A percentile compares a stretch with the other conserved stretches of the same genome.
These are phyloP conservation scores for Augochlora pura DNA, from an alignment of 1,140 invertebrate genomes.

Conservation along the genomic window DNA sequence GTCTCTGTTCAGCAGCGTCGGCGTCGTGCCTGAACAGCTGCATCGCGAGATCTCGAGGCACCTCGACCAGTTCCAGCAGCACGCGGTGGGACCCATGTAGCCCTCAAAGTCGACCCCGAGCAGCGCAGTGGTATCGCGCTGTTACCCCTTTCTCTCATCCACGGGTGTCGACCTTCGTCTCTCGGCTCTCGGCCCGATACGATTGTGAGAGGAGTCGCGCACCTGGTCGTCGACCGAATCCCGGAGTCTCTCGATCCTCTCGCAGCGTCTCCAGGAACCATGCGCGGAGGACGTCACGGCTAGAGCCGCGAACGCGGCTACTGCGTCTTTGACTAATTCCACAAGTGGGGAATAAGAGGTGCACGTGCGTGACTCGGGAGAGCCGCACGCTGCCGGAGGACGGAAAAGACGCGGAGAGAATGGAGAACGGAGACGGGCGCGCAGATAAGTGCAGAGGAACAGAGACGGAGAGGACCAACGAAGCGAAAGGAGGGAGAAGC, in stretches of 20 bases:
- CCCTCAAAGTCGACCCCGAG: slow-evolving; percentile 27
- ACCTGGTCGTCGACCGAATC: slow-evolving; percentile 9
- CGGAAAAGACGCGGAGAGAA: slow-evolving; percentile 7
- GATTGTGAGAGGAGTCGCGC: slow-evolving; percentile 42
- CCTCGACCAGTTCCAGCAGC: slow-evolving; percentile 85
- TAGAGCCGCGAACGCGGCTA: neutral
- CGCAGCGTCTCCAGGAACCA: neutral
- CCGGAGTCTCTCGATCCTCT: neutral
- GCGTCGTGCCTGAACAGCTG: slow-evolving; percentile 85
- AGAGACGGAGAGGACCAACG: slow-evolving; percentile 7
- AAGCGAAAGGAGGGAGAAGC: slow-evolving; percentile 4
- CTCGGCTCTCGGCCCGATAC: slow-evolving; percentile 34
- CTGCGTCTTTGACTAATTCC: slow-evolving; percentile 18
- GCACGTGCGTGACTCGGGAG: slow-evolving; percentile 43
- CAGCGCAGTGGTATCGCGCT: neutral
- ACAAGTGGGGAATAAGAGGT: slow-evolving; percentile 8
- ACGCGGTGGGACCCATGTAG: slow-evolving; percentile 79
- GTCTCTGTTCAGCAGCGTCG: slow-evolving; percentile 88
- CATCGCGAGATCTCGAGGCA: slow-evolving; percentile 87
- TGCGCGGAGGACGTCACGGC: neutral
- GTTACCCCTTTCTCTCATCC: slow-evolving; percentile 28
- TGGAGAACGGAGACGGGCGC: neutral
- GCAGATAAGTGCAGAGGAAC: too few relatives aligned
- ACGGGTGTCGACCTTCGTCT: slow-evolving; percentile 41
- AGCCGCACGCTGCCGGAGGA: neutral